Evolutionary conservation across 2,797 vertebrate genomes (phyloP).

Genomic region (Pelobates cultripes): DNA sequence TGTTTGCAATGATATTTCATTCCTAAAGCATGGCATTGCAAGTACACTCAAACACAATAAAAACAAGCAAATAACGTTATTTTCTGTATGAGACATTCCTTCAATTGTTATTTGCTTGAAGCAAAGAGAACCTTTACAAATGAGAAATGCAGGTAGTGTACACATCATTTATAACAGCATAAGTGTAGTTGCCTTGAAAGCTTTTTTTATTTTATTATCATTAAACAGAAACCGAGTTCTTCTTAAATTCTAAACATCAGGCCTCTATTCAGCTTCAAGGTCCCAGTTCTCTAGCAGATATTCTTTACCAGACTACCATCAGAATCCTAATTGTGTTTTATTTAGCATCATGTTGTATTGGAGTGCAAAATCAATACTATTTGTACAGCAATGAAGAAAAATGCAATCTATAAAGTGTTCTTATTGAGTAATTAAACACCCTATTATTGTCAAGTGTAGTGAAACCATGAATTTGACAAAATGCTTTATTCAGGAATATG

Average conservation of each 20-base stretch:
- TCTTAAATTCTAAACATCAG: slow-evolving; percentile 50
- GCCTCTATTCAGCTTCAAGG: slow-evolving; percentile 53
- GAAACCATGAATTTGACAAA: slow-evolving; percentile 95
- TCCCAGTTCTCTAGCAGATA: slow-evolving; percentile 67
- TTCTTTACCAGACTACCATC: slow-evolving; percentile 73
- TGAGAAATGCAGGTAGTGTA: slow-evolving; percentile 7
- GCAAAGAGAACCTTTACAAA: slow-evolving; percentile 16
- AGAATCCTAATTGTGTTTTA: slow-evolving; percentile 92
- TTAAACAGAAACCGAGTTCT: slow-evolving; percentile 29
- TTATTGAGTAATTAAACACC: slow-evolving; percentile 99
- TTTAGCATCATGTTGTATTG: slow-evolving; percentile 91
- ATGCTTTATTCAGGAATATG: slow-evolving; percentile 87
- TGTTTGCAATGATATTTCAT: no score
- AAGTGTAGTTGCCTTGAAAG: slow-evolving; percentile 23
- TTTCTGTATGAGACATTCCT: slow-evolving; percentile 12
- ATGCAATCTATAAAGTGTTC: slow-evolving; percentile 94
- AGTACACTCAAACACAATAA: background rate
- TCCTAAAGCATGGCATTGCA: no score
- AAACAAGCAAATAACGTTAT: background rate
- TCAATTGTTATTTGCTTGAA: background rate
- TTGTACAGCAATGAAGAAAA: slow-evolving; percentile 91
- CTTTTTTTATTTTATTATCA: background rate
- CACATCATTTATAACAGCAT: background rate
- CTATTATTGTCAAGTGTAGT: slow-evolving; percentile 95
- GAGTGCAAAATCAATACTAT: slow-evolving; percentile 95